Percentiles rank a stretch among this genome's conserved stretches.
phyloP scores from a whole-genome alignment of 2,888 invertebrate genomes.

The Drosophila glabriapex region DNA sequence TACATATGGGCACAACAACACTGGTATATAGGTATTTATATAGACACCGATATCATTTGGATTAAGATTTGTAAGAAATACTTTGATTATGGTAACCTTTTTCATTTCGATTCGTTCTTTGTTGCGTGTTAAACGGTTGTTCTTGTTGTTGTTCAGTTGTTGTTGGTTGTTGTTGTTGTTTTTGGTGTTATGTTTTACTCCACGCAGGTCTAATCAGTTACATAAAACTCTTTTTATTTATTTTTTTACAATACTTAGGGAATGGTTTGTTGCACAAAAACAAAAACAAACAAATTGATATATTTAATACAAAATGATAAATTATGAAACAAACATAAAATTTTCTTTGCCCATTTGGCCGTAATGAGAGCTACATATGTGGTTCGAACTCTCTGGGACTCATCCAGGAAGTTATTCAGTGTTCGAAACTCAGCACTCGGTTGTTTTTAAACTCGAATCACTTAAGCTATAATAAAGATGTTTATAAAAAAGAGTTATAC shows the following conservation, averaged over 20 bases:
- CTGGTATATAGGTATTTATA: conserved; percentile 53
- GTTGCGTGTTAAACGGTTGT: conserved; percentile 76
- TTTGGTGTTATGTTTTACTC: conserved; percentile 73
- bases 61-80: conserved; percentile 58
- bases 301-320: conserved; percentile 33
- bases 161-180: conserved; percentile 43
- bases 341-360: conserved; percentile 22
- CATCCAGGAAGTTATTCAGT: conserved; percentile 60
- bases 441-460: conserved; percentile 80
- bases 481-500: conserved; percentile 73
- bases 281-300: conserved; percentile 13
- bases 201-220: conserved; percentile 54
- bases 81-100: conserved; percentile 65
- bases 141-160: conserved; percentile 68
- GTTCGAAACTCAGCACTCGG: conserved; percentile 77
- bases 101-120: conserved; percentile 57
- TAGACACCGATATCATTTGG: conserved; percentile 73
- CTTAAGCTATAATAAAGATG: conserved; percentile 78
- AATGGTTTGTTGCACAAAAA: conserved; percentile 41
- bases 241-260: conserved; percentile 17
- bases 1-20: conserved; percentile 59
- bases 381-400: conserved; percentile 66
- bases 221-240: conserved; percentile 23
- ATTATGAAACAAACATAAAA: conserved; percentile 9
- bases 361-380: conserved; percentile 30